phyloP scores from a whole-genome alignment of 1,140 invertebrate genomes.

The Zaprionus kolodkinae region DNA sequence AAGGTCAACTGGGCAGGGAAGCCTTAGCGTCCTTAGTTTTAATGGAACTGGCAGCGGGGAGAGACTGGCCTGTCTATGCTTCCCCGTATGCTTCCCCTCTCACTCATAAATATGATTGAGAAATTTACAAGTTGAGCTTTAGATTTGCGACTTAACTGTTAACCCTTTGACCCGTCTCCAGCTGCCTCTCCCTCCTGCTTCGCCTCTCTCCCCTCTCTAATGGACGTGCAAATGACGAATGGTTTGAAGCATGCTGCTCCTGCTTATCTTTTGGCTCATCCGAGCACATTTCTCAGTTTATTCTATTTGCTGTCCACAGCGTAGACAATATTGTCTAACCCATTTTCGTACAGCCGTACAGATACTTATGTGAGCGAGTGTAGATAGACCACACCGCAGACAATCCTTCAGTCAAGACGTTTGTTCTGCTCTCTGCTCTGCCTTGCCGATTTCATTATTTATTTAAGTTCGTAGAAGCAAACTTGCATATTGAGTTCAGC shows the following conservation, averaged over 20 bases:
- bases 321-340: conserved; percentile 30
- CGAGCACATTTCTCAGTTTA: conserved; percentile 18
- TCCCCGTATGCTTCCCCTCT: background rate
- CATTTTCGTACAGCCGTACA: conserved; percentile 26
- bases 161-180: conserved; percentile 35
- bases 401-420: conserved; percentile 25
- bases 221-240: conserved; percentile 42
- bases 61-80: background rate
- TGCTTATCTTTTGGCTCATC: conserved; percentile 13
- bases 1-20: conserved; percentile 48
- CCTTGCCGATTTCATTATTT: conserved; percentile 76
- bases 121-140: conserved; percentile 65
- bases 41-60: conserved; percentile 40
- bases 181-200: no score
- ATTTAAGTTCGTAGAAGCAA: conserved; percentile 71
- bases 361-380: conserved; percentile 18
- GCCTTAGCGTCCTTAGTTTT: conserved; percentile 48
- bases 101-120: conserved; percentile 69
- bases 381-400: conserved; percentile 12
- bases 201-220: background rate
- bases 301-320: conserved; percentile 37
- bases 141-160: conserved; percentile 49
- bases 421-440: conserved; percentile 37
- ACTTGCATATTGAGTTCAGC: conserved; percentile 68
- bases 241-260: background rate